A percentile compares a stretch with the other conserved stretches of the same genome.
phyloP scores from a whole-genome alignment of 2,113 vertebrate species.

The Peromyscus californicus region DNA sequence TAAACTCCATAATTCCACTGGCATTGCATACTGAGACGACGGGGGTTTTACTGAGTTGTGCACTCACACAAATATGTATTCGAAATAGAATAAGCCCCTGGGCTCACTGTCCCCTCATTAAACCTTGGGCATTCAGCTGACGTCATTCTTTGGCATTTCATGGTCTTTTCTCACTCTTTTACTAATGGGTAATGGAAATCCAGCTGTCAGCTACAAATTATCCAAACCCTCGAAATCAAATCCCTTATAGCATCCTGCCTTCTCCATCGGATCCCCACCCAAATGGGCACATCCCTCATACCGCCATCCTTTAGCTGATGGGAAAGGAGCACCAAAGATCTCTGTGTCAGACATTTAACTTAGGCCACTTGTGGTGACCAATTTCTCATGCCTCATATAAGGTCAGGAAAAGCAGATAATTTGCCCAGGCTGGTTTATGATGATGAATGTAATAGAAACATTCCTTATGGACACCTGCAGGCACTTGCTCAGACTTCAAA shows the following conservation, averaged over 20 bases:
- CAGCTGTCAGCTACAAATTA: conserved; percentile 76
- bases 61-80: conserved; percentile 54
- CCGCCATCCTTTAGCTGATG: conserved; percentile 42
- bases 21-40: conserved; percentile 20
- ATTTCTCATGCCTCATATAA: conserved; percentile 47
- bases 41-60: conserved; percentile 53
- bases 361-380: conserved; percentile 50
- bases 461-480: conserved; percentile 71
- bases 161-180: conserved; percentile 73
- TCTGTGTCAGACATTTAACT: conserved; percentile 51
- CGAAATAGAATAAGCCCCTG: conserved; percentile 59
- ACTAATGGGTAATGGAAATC: conserved; percentile 77
- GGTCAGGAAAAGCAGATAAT: conserved; percentile 63
- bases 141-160: conserved; percentile 77
- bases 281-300: not conserved
- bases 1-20: conserved; percentile 62
- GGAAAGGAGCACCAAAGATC: conserved; percentile 33
- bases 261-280: not conserved
- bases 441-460: conserved; percentile 68
- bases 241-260: conserved; percentile 48
- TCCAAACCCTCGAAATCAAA: conserved; percentile 57
- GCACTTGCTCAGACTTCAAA: conserved; percentile 45
- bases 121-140: conserved; percentile 68
- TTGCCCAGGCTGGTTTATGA: conserved; percentile 63
- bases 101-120: conserved; percentile 68